These are phyloP conservation scores for Drosophila fulvimacula DNA, from an alignment of 2,888 invertebrate genomes.

Conservation along the genomic window DNA sequence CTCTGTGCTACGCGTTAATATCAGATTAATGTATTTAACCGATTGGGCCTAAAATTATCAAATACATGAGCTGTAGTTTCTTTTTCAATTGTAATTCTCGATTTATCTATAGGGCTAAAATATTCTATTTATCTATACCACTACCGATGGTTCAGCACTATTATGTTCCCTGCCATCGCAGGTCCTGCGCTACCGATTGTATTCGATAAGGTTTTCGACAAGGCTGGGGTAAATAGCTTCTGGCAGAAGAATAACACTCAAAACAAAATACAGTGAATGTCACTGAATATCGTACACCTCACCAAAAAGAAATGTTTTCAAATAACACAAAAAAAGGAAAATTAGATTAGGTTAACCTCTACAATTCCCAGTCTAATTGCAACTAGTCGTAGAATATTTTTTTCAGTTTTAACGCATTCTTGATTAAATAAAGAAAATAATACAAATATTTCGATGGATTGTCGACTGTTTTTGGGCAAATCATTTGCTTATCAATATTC, in stretches of 20 bases:
- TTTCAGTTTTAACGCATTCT: too few relatives aligned
- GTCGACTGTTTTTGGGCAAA: neutral
- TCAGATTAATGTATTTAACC: neutral
- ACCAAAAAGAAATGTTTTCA: too few relatives aligned
- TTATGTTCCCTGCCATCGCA: too few relatives aligned
- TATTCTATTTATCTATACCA: neutral
- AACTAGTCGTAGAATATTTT: too few relatives aligned
- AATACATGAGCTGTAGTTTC: slow-evolving; percentile 3
- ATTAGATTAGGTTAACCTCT: neutral
- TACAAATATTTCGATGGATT: neutral
- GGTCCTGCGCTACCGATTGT: too few relatives aligned
- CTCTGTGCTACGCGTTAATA: neutral
- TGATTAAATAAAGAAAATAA: neutral
- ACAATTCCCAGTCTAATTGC: too few relatives aligned
- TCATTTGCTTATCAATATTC: neutral
- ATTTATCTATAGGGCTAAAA: neutral
- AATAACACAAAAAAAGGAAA: neutral
- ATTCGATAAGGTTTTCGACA: too few relatives aligned
- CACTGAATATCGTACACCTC: too few relatives aligned
- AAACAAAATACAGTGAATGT: too few relatives aligned
- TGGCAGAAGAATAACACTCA: too few relatives aligned
- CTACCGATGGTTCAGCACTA: neutral
- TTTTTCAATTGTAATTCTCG: neutral
- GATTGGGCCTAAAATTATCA: neutral
- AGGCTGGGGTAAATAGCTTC: too few relatives aligned